Evolutionary conservation across 2,113 vertebrate genomes (phyloP).

Genomic region (Speoplatyrhinus poulsoni): DNA sequence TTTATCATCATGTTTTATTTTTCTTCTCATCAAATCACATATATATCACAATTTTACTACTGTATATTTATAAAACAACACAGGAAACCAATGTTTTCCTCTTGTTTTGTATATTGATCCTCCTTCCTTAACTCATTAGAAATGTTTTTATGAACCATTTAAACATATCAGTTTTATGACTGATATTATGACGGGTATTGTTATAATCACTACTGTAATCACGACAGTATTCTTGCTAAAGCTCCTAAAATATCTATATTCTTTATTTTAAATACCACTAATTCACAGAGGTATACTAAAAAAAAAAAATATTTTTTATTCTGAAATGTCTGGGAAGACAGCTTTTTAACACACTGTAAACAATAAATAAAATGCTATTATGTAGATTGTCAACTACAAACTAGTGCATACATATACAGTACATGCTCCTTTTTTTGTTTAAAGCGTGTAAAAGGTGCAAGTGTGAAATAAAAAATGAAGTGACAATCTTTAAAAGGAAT

Average conservation of each 20-base stretch:
- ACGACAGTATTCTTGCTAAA: background rate
- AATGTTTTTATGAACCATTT: background rate
- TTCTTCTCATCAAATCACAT: constrained; percentile 1
- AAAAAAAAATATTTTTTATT: constrained; percentile 20
- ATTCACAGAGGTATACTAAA: background rate
- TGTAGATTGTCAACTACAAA: too few species aligned
- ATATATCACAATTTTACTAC: background rate
- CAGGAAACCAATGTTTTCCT: background rate
- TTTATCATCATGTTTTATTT: background rate
- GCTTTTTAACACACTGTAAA: background rate
- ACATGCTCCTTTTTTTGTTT: too few species aligned
- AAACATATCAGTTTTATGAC: too few species aligned
- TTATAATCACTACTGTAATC: too few species aligned
- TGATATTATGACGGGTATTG: too few species aligned
- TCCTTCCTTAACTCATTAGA: background rate
- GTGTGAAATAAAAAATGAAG: background rate
- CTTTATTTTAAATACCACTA: background rate
- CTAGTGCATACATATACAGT: too few species aligned
- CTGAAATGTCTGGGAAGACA: constrained; percentile 18
- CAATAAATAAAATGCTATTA: too few species aligned
- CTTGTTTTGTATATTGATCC: background rate
- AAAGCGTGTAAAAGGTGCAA: constrained; percentile 18
- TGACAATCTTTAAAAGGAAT: background rate
- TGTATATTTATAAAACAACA: constrained; percentile 16
- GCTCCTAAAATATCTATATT: background rate